Base-by-base conservation (phyloP, 2,888 invertebrate genomes). In the Cyclophora albipunctata region DNA sequence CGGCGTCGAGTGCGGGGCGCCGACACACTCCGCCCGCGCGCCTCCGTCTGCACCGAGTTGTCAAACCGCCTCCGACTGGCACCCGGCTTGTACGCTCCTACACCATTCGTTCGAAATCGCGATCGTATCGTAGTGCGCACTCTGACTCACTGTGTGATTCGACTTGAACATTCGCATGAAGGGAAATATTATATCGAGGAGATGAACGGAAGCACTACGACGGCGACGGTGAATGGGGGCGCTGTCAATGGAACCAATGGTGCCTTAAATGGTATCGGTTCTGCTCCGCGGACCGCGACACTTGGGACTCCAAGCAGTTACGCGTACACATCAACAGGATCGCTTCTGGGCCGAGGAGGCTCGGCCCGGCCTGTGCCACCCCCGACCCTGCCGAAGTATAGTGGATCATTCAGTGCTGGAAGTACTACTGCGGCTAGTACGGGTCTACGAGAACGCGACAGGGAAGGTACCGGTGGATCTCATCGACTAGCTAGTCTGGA, bases 401-500 rank as follows among this genome's bases (percentile, higher is more conserved):
- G 94, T 67, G 92, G 93, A 51, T 93, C 94, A 62, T 94, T 94
- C 75, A 93, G 93, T 71, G 93, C 94, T 54, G 93, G 93, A 46
- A 92, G 91, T 62, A 91, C 91, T 50, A 91, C 91, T 49, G 92
- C 82, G 81, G 90, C 91, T 50, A 91, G 91, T 49, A 92, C 82
- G 80, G 90, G 90, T 49, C 79, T 91, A 45, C 84, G 93, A 53
- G 92, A 91, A 64, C 89, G 93, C 54, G 93, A 93, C 60, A 76
- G 87, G 56, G 93, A 94, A 70, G 91, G 92, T 64, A 86, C 92
- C 58, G 93, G 93, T 63, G 93, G 94, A 67, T 94, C 95, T 50
- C 95, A 95, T 82, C 89, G 93, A 58, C 90, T 95, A 64, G 94
- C 95, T 50, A 95, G 95, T 75, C 91, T 96, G 58, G 96, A 96